These are phyloP conservation scores for Trogon melanurus DNA, from an alignment of 2,113 vertebrate genomes.

Conservation along the genomic window DNA sequence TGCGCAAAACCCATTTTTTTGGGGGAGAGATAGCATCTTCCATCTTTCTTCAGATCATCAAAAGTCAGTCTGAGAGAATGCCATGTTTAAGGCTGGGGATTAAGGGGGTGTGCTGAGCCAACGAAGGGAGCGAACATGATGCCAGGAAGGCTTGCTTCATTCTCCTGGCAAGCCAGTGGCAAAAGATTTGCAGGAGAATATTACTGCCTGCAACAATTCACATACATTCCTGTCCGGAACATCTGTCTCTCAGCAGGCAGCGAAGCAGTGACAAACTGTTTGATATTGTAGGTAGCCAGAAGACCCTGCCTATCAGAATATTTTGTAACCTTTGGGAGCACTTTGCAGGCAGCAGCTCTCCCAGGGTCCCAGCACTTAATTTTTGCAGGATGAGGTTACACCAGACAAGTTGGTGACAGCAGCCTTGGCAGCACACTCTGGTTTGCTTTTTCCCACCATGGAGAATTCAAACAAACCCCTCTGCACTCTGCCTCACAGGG, in stretches of 20 bases:
- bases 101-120: background rate
- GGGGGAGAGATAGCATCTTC: background rate
- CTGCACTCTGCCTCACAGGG: background rate
- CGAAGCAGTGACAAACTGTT: background rate
- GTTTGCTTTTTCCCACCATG: background rate
- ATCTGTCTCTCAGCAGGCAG: background rate
- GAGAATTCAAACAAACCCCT: background rate
- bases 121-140: background rate
- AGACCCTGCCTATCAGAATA: background rate
- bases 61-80: background rate
- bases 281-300: background rate
- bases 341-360: background rate
- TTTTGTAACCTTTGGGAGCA: background rate
- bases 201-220: background rate
- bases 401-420: background rate
- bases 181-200: background rate
- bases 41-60: background rate
- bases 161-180: background rate
- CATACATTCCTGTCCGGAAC: background rate
- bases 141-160: background rate
- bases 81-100: rapidly evolving
- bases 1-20: background rate
- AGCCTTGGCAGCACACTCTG: background rate
- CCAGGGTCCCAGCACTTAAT: background rate
- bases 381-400: background rate